These are phyloP conservation scores for Takifugu rubripes DNA, from an alignment of 2,797 vertebrate species.

Conservation along the genomic window DNA sequence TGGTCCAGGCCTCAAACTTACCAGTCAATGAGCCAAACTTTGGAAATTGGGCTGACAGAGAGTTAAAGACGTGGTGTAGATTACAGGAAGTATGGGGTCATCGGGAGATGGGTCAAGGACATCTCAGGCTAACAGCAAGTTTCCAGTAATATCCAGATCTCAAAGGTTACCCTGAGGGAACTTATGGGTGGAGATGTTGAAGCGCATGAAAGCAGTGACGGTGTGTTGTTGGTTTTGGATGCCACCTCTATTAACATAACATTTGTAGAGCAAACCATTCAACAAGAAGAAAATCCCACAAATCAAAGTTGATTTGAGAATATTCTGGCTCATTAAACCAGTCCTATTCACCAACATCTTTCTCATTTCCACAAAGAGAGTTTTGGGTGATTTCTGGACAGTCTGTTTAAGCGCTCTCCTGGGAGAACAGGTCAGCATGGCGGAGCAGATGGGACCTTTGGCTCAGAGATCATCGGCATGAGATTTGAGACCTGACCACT, in stretches of 20 bases:
- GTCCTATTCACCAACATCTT: neutral
- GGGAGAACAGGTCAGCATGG: constrained; percentile 40
- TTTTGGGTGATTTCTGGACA: constrained; percentile 58
- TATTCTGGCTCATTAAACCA: neutral
- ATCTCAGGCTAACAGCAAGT: neutral
- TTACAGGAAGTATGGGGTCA: constrained; percentile 51
- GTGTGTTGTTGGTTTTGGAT: no score
- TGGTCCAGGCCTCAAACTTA: constrained; percentile 72
- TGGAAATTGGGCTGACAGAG: constrained; percentile 43
- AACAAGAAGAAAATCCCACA: no score
- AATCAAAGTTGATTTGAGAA: neutral
- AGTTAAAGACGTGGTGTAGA: constrained; percentile 30
- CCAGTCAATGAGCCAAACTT: constrained; percentile 74
- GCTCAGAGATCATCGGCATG: constrained; percentile 52
- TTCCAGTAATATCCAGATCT: neutral
- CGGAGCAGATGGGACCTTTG: constrained; percentile 59
- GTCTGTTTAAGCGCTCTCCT: constrained; percentile 66
- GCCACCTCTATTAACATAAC: no score
- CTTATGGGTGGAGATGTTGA: no score
- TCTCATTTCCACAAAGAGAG: constrained; percentile 16
- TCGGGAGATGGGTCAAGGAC: neutral
- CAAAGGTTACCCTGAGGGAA: no score
- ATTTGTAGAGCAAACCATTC: no score
- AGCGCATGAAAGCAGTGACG: no score
- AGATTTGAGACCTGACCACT: constrained; percentile 57